phyloP scores from a whole-genome alignment of 92 coral and sea anemone genomes.

The Parazoanthus swiftii region DNA sequence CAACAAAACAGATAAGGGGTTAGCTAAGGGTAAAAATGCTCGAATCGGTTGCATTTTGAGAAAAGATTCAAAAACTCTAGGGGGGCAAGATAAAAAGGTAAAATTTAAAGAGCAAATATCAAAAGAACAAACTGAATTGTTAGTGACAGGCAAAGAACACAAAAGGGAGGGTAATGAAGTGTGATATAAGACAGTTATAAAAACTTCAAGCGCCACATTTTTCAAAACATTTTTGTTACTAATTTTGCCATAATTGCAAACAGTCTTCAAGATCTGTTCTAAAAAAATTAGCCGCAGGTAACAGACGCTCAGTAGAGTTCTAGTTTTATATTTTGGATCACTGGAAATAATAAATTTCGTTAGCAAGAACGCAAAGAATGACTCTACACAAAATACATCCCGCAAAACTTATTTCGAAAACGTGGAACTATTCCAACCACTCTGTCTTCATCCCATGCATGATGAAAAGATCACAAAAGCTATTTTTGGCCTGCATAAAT shows the following conservation, averaged over 20 bases:
- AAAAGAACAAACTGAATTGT: constrained; percentile 10
- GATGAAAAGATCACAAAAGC: not conserved
- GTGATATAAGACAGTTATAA: not conserved
- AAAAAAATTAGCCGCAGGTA: too few relatives aligned
- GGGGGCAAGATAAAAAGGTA: not conserved
- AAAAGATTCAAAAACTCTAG: constrained; percentile 8
- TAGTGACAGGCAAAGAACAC: not conserved
- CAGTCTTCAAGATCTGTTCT: not conserved
- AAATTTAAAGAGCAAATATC: not conserved
- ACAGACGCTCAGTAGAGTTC: too few relatives aligned
- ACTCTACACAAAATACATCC: not conserved
- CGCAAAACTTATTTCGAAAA: not conserved
- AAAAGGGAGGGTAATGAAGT: not conserved
- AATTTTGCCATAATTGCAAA: not conserved
- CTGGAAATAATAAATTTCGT: too few relatives aligned
- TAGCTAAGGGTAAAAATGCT: not conserved
- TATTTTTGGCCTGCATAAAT: not conserved
- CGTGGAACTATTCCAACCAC: not conserved
- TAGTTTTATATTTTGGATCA: not conserved
- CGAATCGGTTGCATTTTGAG: not conserved
- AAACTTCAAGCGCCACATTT: not conserved
- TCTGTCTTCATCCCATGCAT: not conserved
- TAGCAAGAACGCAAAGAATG: not conserved
- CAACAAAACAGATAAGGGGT: not conserved
- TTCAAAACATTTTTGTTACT: not conserved